Evolutionary conservation across 2,888 invertebrate species (phyloP), one percentile per base, ranked within the genome.

Genomic region (Acheta domesticus): DNA sequence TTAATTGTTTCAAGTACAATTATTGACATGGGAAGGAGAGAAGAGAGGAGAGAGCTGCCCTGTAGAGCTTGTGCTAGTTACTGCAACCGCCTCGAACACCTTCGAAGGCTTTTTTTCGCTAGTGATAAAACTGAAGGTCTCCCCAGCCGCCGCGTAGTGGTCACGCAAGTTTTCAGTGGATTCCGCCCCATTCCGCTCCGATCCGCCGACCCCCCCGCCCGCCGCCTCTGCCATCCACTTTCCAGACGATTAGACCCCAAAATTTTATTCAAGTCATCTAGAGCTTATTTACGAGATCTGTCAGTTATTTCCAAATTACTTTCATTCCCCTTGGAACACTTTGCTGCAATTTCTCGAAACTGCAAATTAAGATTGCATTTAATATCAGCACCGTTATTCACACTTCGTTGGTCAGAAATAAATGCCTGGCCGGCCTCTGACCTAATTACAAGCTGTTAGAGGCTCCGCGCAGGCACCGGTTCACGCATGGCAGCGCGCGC

Each of bases 321-420:
- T 62, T n/a, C 62, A 62, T 62, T 62, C 62, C 16, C 62, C n/a
- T n/a, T 14, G 62, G 62, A 62, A 62, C 14, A 19, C 62, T 62
- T n/a, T 12, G 62, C 16, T 19, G 4, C 62, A 19, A 19, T 62
- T 62, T 62, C 62, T 62, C 62, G 16, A 62, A 62, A 62, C 62
- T n/a, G 14, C 62, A 62, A 62, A 62, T 62, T 62, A 62, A 62
- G 62, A n/a, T 19, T 62, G 62, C 16, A 62, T 62, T 14, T 14
- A 62, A 62, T 62, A 62, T 62, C 62, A 62, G 62, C 62, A 62
- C 62, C 62, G 62, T 62, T 62, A 62, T 62, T 62, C 62, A 62
- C 62, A 62, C 62, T 62, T 62, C 62, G 62, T 62, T 62, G 62
- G n/a, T 62, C 62, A 62, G 62, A 62, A 62, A 62, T 62, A 5